phyloP scores from a whole-genome alignment of 2,797 vertebrate species.

The Limosa lapponica region DNA sequence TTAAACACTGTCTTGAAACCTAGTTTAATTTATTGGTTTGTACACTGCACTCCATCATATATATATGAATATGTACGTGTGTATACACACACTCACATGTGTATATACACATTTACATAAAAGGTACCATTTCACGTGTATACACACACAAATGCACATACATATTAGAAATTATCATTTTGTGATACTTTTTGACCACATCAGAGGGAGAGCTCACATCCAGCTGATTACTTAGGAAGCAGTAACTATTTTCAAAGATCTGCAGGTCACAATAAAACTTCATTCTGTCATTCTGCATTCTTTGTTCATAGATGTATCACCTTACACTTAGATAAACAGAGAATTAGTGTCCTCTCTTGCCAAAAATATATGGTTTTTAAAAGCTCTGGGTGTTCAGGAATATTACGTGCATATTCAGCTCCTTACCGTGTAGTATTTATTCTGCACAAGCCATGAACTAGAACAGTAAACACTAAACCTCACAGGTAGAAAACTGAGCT shows the following conservation, averaged over 20 bases:
- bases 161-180: not conserved
- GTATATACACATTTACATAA: not conserved
- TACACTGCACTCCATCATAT: not conserved
- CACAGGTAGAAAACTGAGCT: not conserved
- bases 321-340: not conserved
- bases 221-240: not conserved
- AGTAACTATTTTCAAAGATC: not conserved
- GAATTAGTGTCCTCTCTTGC: not conserved
- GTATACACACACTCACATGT: fast-evolving
- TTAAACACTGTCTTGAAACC: not conserved
- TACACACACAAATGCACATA: not conserved
- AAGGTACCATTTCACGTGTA: not conserved
- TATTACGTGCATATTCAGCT: not conserved
- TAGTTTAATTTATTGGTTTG: not conserved
- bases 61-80: not conserved
- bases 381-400: not conserved
- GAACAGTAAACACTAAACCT: not conserved
- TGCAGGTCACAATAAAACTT: not conserved
- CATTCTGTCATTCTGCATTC: not conserved
- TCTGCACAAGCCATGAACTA: not conserved
- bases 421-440: not conserved
- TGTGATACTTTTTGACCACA: not conserved
- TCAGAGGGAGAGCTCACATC: not conserved
- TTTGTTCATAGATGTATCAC: not conserved
- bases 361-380: not conserved